These are phyloP conservation scores for Promerops cafer DNA, from an alignment of 2,113 vertebrate genomes.

Conservation along the genomic window DNA sequence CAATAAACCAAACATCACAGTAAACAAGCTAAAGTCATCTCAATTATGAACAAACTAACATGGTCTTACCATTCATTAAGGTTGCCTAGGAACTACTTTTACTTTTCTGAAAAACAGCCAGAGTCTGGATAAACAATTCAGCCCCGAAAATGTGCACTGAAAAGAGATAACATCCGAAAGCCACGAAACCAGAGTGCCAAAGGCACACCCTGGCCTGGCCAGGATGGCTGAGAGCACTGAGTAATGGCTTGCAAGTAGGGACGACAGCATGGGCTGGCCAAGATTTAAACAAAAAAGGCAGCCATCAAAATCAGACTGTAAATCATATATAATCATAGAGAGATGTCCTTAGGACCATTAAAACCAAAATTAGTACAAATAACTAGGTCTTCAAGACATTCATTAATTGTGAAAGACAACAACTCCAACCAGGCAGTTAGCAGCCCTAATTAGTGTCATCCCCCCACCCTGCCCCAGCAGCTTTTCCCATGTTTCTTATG, in stretches of 20 bases:
- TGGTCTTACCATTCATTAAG: neutral
- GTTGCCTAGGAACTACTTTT: constrained; percentile 13
- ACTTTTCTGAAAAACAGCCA: neutral
- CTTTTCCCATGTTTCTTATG: fast-evolving
- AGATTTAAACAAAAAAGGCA: neutral
- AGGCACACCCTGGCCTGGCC: neutral
- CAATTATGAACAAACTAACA: neutral
- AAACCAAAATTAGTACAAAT: neutral
- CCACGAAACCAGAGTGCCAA: neutral
- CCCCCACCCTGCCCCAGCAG: neutral
- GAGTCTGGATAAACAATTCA: neutral
- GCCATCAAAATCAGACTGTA: neutral
- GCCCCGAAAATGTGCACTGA: neutral
- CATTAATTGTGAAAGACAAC: neutral
- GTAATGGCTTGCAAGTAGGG: neutral
- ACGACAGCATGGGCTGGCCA: neutral
- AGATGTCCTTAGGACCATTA: neutral
- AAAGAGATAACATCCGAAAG: neutral
- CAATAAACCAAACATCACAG: neutral
- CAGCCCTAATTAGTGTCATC: neutral
- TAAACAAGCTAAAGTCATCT: constrained; percentile 24
- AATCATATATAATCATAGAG: neutral
- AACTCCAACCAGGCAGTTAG: neutral
- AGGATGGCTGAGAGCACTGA: neutral
- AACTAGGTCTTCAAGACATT: neutral